These are phyloP conservation scores for Anastrepha obliqua DNA, from an alignment of 1,140 invertebrate species.

Conservation along the genomic window DNA sequence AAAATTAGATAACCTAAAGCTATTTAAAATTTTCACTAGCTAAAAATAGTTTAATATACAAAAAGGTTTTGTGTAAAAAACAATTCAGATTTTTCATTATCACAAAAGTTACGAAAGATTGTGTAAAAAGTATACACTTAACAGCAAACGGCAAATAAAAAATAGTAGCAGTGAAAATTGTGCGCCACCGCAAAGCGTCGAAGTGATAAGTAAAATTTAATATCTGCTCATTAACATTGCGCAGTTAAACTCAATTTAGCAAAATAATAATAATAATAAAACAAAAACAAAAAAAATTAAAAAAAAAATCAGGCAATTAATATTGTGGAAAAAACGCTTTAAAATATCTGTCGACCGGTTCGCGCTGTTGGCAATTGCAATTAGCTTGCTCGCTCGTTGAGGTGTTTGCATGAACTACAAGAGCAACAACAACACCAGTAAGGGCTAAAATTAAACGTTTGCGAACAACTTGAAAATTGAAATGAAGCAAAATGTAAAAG, in stretches of 20 bases:
- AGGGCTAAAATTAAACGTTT: no score
- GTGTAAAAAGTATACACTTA: not conserved
- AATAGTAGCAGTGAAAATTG: not conserved
- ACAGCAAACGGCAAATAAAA: not conserved
- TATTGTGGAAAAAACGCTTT: conserved; percentile 26
- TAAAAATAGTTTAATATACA: not conserved
- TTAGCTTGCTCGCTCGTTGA: not conserved
- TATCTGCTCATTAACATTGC: conserved; percentile 30
- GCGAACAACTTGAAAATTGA: no score
- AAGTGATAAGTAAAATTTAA: conserved; percentile 8
- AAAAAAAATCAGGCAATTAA: not conserved
- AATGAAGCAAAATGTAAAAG: no score
- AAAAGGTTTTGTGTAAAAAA: no score
- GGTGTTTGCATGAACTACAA: not conserved
- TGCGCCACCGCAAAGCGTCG: not conserved
- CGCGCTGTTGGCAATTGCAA: conserved; percentile 8
- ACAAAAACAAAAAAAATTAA: no score
- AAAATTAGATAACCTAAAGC: no score
- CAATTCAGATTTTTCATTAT: not conserved
- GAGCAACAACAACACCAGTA: no score
- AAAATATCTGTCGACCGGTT: not conserved
- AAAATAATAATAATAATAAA: not conserved
- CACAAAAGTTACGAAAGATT: not conserved
- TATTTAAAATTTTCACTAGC: no score
- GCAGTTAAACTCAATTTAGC: conserved; percentile 8